Evolutionary conservation across 2,888 invertebrate species (phyloP).

Genomic region (Nemoura dubitans): DNA sequence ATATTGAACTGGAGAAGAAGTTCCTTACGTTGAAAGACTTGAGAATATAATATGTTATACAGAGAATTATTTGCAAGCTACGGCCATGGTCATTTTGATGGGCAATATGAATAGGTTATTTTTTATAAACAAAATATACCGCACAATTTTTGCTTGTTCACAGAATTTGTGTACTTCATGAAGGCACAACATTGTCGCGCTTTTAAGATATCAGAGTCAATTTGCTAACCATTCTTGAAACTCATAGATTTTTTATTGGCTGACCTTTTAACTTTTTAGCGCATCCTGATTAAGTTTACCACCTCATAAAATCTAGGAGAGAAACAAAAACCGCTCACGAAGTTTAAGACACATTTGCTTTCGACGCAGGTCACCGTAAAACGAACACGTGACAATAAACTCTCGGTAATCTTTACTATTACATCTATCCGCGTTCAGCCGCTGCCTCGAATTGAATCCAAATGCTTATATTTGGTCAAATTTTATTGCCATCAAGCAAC

Average conservation of each 20-base stretch:
- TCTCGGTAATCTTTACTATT: constrained; percentile 46
- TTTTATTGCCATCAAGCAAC: neutral
- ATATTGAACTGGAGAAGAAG: neutral
- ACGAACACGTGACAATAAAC: constrained; percentile 46
- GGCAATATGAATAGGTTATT: too few species aligned
- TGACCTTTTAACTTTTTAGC: constrained; percentile 22
- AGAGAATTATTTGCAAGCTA: too few species aligned
- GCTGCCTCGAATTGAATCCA: neutral
- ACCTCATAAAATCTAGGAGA: neutral
- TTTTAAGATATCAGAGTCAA: neutral
- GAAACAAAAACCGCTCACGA: neutral
- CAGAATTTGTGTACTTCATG: neutral
- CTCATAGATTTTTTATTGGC: neutral
- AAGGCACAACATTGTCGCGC: neutral
- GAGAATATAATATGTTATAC: too few species aligned
- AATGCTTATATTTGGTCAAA: neutral
- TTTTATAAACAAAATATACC: too few species aligned
- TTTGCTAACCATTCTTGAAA: neutral
- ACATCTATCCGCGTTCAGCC: constrained; percentile 32
- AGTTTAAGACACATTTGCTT: neutral
- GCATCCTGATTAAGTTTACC: constrained; percentile 8
- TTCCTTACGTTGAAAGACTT: neutral
- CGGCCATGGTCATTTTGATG: too few species aligned
- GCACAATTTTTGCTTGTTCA: too few species aligned
- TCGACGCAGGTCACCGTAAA: neutral